Base-by-base conservation (phyloP, 2,888 invertebrate species). In the Philaethria dido region DNA sequence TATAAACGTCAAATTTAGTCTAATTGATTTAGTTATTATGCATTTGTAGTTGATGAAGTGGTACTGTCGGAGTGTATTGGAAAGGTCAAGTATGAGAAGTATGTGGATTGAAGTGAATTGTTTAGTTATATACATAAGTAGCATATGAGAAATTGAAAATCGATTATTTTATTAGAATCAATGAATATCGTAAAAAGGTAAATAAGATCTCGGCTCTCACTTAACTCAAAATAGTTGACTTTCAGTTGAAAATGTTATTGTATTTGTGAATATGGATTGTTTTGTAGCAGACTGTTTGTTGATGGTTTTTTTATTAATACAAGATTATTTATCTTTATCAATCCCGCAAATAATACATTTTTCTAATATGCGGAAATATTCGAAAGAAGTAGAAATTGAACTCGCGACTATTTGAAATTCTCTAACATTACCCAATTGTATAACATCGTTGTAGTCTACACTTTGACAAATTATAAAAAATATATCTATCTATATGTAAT, bases 1-100 rank as follows among this genome's bases (percentile, higher is more conserved):
- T 50, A 16, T n/a, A 29, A 50, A 50, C 29, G 50, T 50, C 29
- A 50, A 29, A 50, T 50, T 50, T 16, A 16, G 50, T 50, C 16
- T 16, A 44, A 16, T 44, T 52, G 29, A 29, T n/a, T n/a, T n/a
- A n/a, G n/a, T n/a, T n/a, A n/a, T n/a, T n/a, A 22, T 22, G 9
- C 42, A 42, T 39, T 42, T 9, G n/a, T n/a, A 20, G 9, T n/a
- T 42, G 18, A 22, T 39, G 9, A 42, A 57, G 52, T 52, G 52
- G 29, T 29, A 42, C 22, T 16, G 22, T 42, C 42, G 11, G 57
- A 42, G 57, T 42, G 42, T 42, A 11, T 57, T 42, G 57, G 42
- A 42, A 42, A 57, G 39, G 42, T 57, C 57, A 42, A 42, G 42
- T 25, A 25, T 14, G n/a, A 42, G 22, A 25, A 25, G 42, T 25